phyloP scores from a whole-genome alignment of 2,113 vertebrate species.

The Takifugu flavidus region DNA sequence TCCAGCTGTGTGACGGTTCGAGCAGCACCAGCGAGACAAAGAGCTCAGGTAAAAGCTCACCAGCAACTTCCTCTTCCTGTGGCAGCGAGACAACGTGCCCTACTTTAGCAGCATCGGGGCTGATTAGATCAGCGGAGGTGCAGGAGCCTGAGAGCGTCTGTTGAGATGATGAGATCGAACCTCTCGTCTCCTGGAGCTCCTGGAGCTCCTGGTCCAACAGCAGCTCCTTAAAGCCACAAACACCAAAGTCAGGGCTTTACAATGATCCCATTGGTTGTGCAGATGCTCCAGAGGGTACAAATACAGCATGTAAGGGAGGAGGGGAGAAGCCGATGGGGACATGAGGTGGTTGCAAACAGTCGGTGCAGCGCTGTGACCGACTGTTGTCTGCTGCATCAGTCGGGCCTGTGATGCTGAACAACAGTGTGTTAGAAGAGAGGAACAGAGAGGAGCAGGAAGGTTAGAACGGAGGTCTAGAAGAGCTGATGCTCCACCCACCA shows the following conservation, averaged over 20 bases:
- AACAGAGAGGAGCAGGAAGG: slow-evolving; percentile 29
- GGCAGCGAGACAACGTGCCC: slow-evolving; percentile 63
- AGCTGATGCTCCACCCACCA: no score
- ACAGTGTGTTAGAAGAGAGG: no score
- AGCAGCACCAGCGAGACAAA: slow-evolving; percentile 30
- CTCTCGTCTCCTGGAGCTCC: slow-evolving; percentile 18
- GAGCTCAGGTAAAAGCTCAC: slow-evolving; percentile 53
- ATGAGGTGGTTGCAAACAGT: slow-evolving; percentile 26
- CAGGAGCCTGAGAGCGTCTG: neutral
- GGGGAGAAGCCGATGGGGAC: slow-evolving; percentile 12
- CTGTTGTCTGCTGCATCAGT: slow-evolving; percentile 4
- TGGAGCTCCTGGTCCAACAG: slow-evolving; percentile 26
- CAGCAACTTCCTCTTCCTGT: slow-evolving; percentile 67
- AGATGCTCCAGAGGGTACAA: slow-evolving; percentile 49
- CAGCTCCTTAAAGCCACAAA: no score
- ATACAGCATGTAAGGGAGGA: slow-evolving; percentile 3
- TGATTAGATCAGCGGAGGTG: slow-evolving; percentile 70
- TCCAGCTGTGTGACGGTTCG: slow-evolving; percentile 55
- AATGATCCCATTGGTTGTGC: no score
- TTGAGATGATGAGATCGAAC: neutral
- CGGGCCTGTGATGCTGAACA: slow-evolving; percentile 20
- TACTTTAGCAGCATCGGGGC: slow-evolving; percentile 60
- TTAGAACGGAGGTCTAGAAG: slow-evolving; percentile 24
- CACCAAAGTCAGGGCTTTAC: no score
- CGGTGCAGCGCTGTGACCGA: no score